Evolutionary conservation across 1,140 invertebrate genomes (phyloP).

Genomic region (Eciton burchellii): DNA sequence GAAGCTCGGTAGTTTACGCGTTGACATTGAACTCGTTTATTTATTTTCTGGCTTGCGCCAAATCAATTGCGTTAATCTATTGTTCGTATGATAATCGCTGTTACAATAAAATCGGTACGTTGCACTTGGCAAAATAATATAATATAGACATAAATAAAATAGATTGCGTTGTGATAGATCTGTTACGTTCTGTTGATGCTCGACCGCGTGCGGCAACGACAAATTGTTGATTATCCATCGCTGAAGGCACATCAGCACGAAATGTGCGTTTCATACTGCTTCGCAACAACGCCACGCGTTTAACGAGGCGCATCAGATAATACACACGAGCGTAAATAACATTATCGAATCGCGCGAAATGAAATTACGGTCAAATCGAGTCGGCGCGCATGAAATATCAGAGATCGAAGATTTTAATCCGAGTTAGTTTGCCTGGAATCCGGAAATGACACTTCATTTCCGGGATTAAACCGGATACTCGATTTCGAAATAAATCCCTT

Average conservation of each 20-base stretch:
- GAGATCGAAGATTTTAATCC: not conserved
- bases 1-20: constrained; percentile 1
- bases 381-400: not conserved
- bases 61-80: constrained; percentile 7
- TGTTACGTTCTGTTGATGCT: constrained; percentile 52
- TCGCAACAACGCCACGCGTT: not conserved
- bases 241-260: constrained; percentile 40
- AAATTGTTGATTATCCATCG: constrained; percentile 49
- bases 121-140: constrained; percentile 36
- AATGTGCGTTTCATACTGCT: constrained; percentile 19
- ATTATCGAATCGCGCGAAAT: not conserved
- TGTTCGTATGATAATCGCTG: constrained; percentile 30
- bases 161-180: constrained; percentile 22
- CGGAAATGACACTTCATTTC: not conserved
- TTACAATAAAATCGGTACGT: not conserved
- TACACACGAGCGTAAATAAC: not conserved
- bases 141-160: too few relatives aligned
- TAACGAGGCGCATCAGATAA: constrained; percentile 24
- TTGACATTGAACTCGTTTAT: not conserved
- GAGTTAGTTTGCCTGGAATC: not conserved
- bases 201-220: constrained; percentile 13
- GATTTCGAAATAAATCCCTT: not conserved
- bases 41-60: constrained; percentile 7
- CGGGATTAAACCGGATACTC: not conserved
- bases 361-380: not conserved